Evolutionary conservation across 2,797 vertebrate species (phyloP).

Genomic region (Distichodus sexfasciatus): DNA sequence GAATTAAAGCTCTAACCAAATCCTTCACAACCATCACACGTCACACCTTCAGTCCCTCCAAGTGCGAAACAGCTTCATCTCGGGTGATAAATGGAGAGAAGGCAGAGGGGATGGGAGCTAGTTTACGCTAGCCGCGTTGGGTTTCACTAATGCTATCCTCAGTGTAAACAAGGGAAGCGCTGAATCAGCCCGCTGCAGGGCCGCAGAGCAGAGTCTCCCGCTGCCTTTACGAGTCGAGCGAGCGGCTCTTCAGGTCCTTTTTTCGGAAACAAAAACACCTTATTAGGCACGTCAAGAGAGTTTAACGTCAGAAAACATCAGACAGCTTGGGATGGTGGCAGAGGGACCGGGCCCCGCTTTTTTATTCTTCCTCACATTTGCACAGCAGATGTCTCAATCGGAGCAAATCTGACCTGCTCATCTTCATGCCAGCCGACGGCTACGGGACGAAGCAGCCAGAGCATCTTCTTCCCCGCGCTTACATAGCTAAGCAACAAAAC

Average conservation of each 20-base stretch:
- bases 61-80: neutral
- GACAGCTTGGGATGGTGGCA: slow-evolving; percentile 26
- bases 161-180: slow-evolving; percentile 30
- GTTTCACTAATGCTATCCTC: slow-evolving; percentile 20
- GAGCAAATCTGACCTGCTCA: slow-evolving; percentile 42
- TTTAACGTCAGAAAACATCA: slow-evolving; percentile 37
- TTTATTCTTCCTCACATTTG: slow-evolving; percentile 58
- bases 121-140: slow-evolving; percentile 16
- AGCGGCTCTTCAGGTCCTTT: slow-evolving; percentile 7
- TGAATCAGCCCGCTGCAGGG: slow-evolving; percentile 22
- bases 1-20: neutral
- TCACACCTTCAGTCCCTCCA: neutral
- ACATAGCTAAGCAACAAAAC: neutral
- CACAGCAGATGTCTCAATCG: slow-evolving; percentile 59
- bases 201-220: slow-evolving; percentile 20
- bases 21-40: slow-evolving; percentile 3
- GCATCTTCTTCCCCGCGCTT: neutral
- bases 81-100: slow-evolving; percentile 7
- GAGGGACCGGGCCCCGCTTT: slow-evolving; percentile 1
- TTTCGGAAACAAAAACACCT: slow-evolving; percentile 26
- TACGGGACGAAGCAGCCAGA: slow-evolving; percentile 14
- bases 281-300: slow-evolving; percentile 22
- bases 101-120: neutral
- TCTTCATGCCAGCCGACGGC: slow-evolving; percentile 32
- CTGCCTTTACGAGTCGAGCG: slow-evolving; percentile 12